phyloP scores from a whole-genome alignment of 2,888 invertebrate genomes.

The Nephrocerus scutellatus region DNA sequence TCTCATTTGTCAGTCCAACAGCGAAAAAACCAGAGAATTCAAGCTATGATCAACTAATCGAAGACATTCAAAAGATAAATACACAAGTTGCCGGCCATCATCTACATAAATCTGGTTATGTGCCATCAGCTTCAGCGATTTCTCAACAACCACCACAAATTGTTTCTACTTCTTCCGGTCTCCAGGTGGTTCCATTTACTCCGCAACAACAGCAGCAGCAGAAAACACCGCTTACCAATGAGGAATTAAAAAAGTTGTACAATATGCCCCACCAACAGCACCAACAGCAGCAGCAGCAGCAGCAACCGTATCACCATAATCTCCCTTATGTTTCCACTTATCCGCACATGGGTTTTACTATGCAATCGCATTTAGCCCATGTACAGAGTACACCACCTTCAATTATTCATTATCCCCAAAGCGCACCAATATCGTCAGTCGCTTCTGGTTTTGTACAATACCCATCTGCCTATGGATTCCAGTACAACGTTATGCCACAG shows the following conservation, averaged over 20 bases:
- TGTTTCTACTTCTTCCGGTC: slow-evolving; percentile 24
- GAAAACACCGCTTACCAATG: slow-evolving; percentile 41
- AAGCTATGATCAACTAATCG: slow-evolving; percentile 56
- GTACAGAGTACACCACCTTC: neutral
- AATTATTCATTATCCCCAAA: slow-evolving; percentile 19
- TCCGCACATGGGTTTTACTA: slow-evolving; percentile 10
- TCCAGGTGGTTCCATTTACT: slow-evolving; percentile 40
- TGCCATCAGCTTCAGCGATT: slow-evolving; percentile 22
- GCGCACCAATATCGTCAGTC: slow-evolving; percentile 29
- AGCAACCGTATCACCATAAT: slow-evolving; percentile 18
- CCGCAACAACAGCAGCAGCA: slow-evolving; percentile 30
- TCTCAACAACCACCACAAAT: neutral
- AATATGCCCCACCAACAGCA: slow-evolving; percentile 36
- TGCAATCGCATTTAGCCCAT: neutral
- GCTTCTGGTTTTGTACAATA: slow-evolving; percentile 27
- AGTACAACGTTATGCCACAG: slow-evolving; percentile 19
- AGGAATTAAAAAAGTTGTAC: slow-evolving; percentile 43
- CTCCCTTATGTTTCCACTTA: too few relatives aligned
- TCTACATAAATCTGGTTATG: slow-evolving; percentile 25
- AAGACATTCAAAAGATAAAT: slow-evolving; percentile 50
- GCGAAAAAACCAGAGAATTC: slow-evolving; percentile 49
- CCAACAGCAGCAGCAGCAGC: slow-evolving; percentile 23
- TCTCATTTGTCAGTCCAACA: slow-evolving; percentile 64
- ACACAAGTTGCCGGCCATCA: neutral
- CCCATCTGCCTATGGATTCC: slow-evolving; percentile 32